These are phyloP conservation scores for Mythimna vitellina DNA, from an alignment of 2,888 invertebrate genomes.

Conservation along the genomic window DNA sequence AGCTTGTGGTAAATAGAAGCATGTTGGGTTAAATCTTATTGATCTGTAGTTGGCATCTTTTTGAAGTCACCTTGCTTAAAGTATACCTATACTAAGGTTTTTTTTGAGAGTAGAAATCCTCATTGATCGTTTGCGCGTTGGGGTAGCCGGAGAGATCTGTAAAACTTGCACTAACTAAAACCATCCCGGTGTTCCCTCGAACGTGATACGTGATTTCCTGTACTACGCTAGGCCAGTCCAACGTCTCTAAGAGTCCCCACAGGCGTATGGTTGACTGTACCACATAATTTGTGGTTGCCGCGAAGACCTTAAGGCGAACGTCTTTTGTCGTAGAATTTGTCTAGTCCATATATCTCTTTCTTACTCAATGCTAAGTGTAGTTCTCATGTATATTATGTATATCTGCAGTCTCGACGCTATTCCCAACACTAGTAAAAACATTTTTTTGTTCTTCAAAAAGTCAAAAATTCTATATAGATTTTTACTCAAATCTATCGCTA, in stretches of 20 bases:
- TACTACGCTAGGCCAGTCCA: not conserved
- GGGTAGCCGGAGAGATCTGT: too few species aligned
- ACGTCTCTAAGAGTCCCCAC: not conserved
- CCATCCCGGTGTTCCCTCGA: too few species aligned
- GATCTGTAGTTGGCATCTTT: too few species aligned
- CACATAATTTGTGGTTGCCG: not conserved
- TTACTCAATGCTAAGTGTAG: not conserved
- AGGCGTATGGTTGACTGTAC: not conserved
- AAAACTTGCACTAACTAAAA: too few species aligned
- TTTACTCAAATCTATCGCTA: not conserved
- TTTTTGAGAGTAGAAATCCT: too few species aligned
- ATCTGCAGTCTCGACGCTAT: not conserved
- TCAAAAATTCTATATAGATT: not conserved
- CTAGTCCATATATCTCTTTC: not conserved
- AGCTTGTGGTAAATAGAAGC: not conserved
- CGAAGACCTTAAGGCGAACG: not conserved
- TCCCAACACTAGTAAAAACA: not conserved
- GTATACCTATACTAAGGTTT: too few species aligned
- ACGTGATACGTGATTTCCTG: too few species aligned
- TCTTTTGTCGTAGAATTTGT: not conserved
- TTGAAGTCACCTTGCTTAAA: too few species aligned
- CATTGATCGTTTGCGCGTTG: too few species aligned
- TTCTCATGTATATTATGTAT: not conserved
- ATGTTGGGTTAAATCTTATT: too few species aligned
- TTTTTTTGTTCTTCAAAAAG: not conserved